Evolutionary conservation across 2,113 vertebrate species (phyloP).

Genomic region (Hiodon alosoides): DNA sequence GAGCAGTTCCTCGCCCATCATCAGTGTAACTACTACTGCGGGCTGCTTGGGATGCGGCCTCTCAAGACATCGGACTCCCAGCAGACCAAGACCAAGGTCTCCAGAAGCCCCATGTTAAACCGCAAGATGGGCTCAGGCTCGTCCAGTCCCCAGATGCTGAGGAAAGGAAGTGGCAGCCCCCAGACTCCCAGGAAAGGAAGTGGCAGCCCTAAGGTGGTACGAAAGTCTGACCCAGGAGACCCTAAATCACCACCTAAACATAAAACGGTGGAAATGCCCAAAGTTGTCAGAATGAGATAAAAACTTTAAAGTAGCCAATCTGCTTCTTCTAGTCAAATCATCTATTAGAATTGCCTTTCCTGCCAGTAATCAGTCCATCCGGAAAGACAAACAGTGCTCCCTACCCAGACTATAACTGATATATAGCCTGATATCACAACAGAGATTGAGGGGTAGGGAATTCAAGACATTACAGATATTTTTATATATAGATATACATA

Average conservation of each 20-base stretch:
- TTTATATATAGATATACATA: no score
- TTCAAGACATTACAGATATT: no score
- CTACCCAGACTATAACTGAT: no score
- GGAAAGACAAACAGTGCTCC: no score
- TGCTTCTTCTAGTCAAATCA: no score
- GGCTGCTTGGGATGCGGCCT: constrained; percentile 70
- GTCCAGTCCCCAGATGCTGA: constrained; percentile 80
- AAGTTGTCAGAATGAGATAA: constrained; percentile 51
- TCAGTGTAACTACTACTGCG: constrained; percentile 84
- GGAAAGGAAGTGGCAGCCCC: constrained; percentile 87
- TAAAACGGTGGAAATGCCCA: constrained; percentile 50
- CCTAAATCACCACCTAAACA: constrained; percentile 43
- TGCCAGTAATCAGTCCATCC: no score
- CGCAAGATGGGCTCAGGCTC: constrained; percentile 69
- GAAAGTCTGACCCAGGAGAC: constrained; percentile 62
- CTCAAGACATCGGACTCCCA: constrained; percentile 66
- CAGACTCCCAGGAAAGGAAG: constrained; percentile 66
- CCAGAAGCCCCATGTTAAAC: constrained; percentile 78
- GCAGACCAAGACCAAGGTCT: constrained; percentile 73
- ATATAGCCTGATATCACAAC: no score
- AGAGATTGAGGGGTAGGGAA: no score
- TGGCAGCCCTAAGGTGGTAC: constrained; percentile 59
- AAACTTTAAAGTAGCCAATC: background rate
- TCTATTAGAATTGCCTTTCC: no score
- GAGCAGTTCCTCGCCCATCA: constrained; percentile 77